Conservation (phyloP, 2,113 vertebrate genomes). For the Jaculus jaculus region DNA sequence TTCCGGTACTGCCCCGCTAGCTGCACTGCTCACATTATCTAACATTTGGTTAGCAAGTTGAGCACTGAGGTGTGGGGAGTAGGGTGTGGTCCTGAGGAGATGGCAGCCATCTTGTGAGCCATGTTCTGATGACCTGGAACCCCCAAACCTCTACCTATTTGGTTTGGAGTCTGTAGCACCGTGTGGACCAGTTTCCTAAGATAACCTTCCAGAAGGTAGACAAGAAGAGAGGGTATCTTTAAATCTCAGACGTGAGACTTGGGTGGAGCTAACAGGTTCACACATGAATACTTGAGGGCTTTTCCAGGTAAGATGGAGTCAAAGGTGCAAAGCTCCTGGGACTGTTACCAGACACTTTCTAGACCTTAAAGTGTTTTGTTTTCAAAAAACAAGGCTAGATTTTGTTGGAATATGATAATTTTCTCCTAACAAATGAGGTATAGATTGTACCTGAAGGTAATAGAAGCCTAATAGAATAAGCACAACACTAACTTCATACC, state of each 20-base stretch:
- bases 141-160: neutral
- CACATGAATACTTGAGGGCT: neutral
- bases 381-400: too few relatives aligned
- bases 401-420: neutral
- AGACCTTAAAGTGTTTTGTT: too few relatives aligned
- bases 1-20: too few relatives aligned
- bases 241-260: neutral
- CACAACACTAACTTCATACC: neutral
- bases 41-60: neutral
- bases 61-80: neutral
- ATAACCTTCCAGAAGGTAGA: neutral
- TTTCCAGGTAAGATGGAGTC: too few relatives aligned
- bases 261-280: neutral
- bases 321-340: too few relatives aligned
- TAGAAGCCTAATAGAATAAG: neutral
- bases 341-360: too few relatives aligned
- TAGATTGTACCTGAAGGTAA: neutral
- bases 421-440: neutral
- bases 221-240: accelerated
- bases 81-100: neutral
- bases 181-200: neutral
- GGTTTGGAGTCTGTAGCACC: neutral
- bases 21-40: too few relatives aligned
- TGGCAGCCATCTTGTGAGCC: neutral
- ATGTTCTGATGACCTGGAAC: neutral